Percentiles rank a stretch among this genome's conserved stretches.
Evolutionary conservation across 2,797 vertebrate species (phyloP).

Genomic region (Pyrocephalus nanus): DNA sequence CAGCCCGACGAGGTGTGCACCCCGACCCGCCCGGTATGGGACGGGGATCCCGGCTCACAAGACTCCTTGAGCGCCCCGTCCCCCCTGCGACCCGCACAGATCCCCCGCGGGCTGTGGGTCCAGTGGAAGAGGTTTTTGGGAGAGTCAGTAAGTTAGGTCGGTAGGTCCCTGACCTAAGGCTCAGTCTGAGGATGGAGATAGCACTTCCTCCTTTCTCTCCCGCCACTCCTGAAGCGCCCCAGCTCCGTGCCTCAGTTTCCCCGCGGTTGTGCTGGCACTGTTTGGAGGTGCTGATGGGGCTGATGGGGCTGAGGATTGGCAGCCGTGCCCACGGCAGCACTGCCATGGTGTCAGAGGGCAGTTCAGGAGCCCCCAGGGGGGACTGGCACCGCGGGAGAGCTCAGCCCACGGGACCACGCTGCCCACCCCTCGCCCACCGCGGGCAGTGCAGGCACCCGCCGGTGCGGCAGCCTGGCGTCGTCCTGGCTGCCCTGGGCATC

Average conservation of each 20-base stretch:
- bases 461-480: not conserved
- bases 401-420: not conserved
- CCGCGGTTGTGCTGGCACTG: not conserved
- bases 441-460: not conserved
- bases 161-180: not conserved
- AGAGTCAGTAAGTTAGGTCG: rapidly evolving
- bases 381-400: rapidly evolving
- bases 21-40: not conserved
- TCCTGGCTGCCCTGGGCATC: not conserved
- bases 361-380: not conserved
- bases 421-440: rapidly evolving
- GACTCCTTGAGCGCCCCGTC: rapidly evolving
- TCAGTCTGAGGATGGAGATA: rapidly evolving
- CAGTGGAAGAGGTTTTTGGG: not conserved
- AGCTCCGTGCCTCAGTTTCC: not conserved
- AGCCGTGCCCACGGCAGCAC: rapidly evolving
- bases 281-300: not conserved
- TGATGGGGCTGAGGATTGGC: not conserved
- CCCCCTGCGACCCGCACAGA: not conserved
- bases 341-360: not conserved
- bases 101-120: too few relatives aligned
- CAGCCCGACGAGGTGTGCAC: not conserved
- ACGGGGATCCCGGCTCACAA: too few relatives aligned
- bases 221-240: rapidly evolving
- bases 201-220: not conserved